Evolutionary conservation across 2,113 vertebrate genomes (phyloP).

Genomic region (Glaucidium brasilianum): DNA sequence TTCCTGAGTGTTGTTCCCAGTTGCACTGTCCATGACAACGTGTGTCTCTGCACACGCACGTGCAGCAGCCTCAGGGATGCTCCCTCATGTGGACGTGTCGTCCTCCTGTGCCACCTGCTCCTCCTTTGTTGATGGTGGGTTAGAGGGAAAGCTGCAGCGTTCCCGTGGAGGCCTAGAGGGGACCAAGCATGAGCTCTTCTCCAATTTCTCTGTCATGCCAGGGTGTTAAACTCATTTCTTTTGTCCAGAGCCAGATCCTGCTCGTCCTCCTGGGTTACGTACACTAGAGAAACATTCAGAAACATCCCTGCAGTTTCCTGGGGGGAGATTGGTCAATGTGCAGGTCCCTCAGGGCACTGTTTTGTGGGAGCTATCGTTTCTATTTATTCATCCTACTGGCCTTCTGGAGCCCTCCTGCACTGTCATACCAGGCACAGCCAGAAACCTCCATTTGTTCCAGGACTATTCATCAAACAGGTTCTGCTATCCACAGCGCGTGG

Average conservation of each 20-base stretch:
- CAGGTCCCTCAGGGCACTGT: neutral
- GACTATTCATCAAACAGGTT: neutral
- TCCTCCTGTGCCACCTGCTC: neutral
- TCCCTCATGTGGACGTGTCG: rapidly evolving
- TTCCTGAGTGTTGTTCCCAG: neutral
- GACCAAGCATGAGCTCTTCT: neutral
- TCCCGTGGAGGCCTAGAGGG: neutral
- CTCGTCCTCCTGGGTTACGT: neutral
- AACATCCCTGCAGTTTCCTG: neutral
- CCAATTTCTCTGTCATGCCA: neutral
- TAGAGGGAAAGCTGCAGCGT: neutral
- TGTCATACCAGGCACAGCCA: neutral
- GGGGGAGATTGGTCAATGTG: neutral
- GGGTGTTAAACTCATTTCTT: neutral
- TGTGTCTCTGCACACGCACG: rapidly evolving
- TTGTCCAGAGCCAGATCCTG: neutral
- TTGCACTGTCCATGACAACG: neutral
- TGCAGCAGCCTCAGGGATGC: neutral
- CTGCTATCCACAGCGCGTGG: rapidly evolving
- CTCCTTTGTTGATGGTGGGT: neutral
- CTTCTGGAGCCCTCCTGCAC: neutral
- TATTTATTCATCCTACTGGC: neutral
- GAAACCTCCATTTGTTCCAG: neutral
- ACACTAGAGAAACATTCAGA: neutral
- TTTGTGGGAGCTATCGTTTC: neutral